These are phyloP conservation scores for Archaeoteleia sp. DNA, from an alignment of 2,888 invertebrate genomes.

Conservation along the genomic window DNA sequence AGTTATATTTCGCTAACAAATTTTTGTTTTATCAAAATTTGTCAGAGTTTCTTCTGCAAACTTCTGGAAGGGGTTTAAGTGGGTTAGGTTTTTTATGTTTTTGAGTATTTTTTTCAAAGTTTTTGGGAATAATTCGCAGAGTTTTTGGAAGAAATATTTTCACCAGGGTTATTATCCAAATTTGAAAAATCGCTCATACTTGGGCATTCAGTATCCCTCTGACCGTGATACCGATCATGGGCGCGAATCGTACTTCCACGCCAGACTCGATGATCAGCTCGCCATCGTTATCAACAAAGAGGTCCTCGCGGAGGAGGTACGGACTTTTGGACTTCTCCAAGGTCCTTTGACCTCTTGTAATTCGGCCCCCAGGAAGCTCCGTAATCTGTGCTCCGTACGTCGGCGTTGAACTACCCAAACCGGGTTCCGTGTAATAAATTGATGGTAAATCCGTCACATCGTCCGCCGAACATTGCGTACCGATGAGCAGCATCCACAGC, in stretches of 20 bases:
- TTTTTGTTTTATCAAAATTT: no score
- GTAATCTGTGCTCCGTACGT: conserved; percentile 68
- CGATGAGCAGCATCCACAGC: conserved; percentile 36
- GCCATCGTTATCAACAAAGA: conserved; percentile 86
- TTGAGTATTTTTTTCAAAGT: no score
- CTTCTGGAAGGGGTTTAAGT: no score
- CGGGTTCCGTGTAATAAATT: conserved; percentile 72
- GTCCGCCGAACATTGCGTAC: conserved; percentile 43
- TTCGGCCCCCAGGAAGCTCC: conserved; percentile 81
- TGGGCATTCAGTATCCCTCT: conserved; percentile 91
- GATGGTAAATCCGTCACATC: conserved; percentile 61
- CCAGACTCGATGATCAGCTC: conserved; percentile 92
- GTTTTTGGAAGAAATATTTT: no score
- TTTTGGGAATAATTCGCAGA: no score
- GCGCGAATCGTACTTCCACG: conserved; percentile 90
- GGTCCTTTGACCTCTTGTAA: conserved; percentile 78
- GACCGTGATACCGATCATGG: conserved; percentile 95
- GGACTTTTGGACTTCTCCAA: conserved; percentile 81
- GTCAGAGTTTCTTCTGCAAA: no score
- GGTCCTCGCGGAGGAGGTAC: conserved; percentile 86
- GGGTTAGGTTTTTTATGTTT: no score
- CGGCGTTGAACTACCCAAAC: conserved; percentile 55
- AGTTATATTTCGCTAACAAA: no score
- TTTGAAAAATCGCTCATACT: conserved; percentile 78
- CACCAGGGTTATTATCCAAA: no score